Evolutionary conservation across 1,140 invertebrate genomes (phyloP).

Genomic region (Asbolus verrucosus): DNA sequence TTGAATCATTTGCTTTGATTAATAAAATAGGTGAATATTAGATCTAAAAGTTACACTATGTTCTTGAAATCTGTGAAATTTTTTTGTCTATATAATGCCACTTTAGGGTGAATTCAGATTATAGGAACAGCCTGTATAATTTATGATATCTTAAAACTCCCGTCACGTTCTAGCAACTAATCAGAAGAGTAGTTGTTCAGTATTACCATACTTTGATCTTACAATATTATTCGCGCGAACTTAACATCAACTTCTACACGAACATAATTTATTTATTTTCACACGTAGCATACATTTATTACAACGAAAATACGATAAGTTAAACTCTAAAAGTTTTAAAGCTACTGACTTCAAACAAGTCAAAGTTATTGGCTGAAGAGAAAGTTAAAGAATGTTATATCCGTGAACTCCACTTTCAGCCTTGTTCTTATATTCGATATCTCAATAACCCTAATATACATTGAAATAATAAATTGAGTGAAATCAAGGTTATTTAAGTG

Average conservation of each 20-base stretch:
- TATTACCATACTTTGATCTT: conserved; percentile 25
- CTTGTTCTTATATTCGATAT: too few relatives aligned
- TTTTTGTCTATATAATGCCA: neutral
- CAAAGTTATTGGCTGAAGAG: conserved; percentile 26
- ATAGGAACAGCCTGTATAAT: neutral
- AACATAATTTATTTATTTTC: conserved; percentile 28
- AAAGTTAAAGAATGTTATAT: conserved; percentile 14
- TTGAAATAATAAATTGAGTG: too few relatives aligned
- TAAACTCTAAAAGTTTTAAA: conserved; percentile 27
- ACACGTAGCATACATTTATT: conserved; percentile 29
- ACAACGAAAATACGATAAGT: conserved; percentile 29
- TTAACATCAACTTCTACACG: conserved; percentile 21
- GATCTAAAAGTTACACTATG: too few relatives aligned
- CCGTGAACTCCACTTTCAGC: too few relatives aligned
- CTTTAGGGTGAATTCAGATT: neutral
- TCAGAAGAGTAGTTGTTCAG: conserved; percentile 17
- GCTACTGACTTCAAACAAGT: conserved; percentile 17
- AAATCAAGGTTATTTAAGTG: too few relatives aligned
- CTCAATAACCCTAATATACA: too few relatives aligned
- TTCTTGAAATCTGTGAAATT: too few relatives aligned
- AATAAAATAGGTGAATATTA: too few relatives aligned
- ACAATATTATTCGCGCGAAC: conserved; percentile 22
- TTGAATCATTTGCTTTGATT: too few relatives aligned
- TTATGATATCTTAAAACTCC: neutral
- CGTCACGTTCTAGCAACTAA: conserved; percentile 29